Evolutionary conservation across 1,140 invertebrate genomes (phyloP).

Genomic region (Pseudachorutes palmiensis): DNA sequence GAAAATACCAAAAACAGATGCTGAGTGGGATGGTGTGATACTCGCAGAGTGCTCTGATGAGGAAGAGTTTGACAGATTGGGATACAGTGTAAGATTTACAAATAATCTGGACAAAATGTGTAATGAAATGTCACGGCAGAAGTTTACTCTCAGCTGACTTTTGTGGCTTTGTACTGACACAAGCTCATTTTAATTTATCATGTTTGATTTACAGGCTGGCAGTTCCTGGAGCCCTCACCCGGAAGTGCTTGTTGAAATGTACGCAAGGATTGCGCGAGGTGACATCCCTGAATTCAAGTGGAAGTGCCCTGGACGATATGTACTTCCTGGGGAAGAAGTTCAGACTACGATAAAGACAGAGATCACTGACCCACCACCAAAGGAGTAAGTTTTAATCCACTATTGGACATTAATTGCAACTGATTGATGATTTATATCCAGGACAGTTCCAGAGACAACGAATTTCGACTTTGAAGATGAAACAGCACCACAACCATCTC

Average conservation of each 20-base stretch:
- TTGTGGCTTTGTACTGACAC: too few species aligned
- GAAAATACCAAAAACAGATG: too few species aligned
- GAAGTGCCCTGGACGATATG: conserved; percentile 53
- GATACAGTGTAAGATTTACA: conserved; percentile 17
- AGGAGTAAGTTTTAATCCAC: conserved; percentile 18
- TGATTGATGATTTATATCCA: conserved; percentile 36
- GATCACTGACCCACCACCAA: conserved; percentile 15
- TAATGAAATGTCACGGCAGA: conserved; percentile 2
- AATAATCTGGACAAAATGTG: background rate
- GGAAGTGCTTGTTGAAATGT: conserved; percentile 50
- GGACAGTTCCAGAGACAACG: conserved; percentile 51
- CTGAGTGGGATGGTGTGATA: too few species aligned
- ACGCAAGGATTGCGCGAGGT: conserved; percentile 50
- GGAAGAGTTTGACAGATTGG: conserved; percentile 20
- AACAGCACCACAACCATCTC: conserved; percentile 54
- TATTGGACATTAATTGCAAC: background rate
- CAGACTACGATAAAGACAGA: conserved; percentile 37
- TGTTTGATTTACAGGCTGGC: conserved; percentile 1
- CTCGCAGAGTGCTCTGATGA: conserved; percentile 26
- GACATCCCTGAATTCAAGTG: conserved; percentile 51
- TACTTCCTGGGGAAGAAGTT: conserved; percentile 49
- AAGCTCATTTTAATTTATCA: too few species aligned
- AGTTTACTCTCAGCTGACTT: background rate
- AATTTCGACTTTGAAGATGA: conserved; percentile 70
- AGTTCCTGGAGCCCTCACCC: conserved; percentile 26